Evolutionary conservation across 2,888 invertebrate species (phyloP), one percentile per base, ranked within the genome.

Genomic region (Dryobota labecula): DNA sequence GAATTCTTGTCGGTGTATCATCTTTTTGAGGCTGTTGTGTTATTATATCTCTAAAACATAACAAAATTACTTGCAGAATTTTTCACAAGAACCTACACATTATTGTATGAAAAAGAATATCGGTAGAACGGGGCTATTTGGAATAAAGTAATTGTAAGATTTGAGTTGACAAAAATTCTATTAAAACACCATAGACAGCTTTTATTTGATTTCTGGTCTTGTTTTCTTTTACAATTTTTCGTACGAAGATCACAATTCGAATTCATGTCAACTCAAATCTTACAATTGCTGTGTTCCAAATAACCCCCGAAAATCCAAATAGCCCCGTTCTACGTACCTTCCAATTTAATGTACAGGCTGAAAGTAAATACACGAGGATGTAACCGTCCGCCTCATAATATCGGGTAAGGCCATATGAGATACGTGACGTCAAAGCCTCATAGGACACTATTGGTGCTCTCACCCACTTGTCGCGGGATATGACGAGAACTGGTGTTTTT

Each of bases 351-450:
- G 78, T 51, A 72, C 47, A 66, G 66, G n/a, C 61, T 75, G 58
- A 70, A 83, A 82, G 82, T 80, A 88, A 84, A 85, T 79, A 82
- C 38, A 67, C 18, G n/a, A 53, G 24, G 51, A 68, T 72, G 56
- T 70, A 75, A 54, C 63, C 63, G 18, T 60, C 27, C 58, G 57
- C 64, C 74, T 57, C 61, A 83, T 84, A 87, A 87, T 88, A 87
- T 84, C 72, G 85, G 75, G 74, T 76, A 84, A 84, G 78, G 83
- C 77, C 72, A 76, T 87, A 86, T 86, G 86, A 88, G 82, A 84
- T 86, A 90, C 86, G 87, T 87, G 89, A 87, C 84, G 81, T 85
- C 87, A 86, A 79, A 88, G 83, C 74, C 33, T 75, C 51, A 43
- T 56, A 80, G 69, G 66, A 79, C 66, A 76, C 78, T 83, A 80